Evolutionary conservation across 2,113 vertebrate species (phyloP).

Genomic region (Thomomys bottae): DNA sequence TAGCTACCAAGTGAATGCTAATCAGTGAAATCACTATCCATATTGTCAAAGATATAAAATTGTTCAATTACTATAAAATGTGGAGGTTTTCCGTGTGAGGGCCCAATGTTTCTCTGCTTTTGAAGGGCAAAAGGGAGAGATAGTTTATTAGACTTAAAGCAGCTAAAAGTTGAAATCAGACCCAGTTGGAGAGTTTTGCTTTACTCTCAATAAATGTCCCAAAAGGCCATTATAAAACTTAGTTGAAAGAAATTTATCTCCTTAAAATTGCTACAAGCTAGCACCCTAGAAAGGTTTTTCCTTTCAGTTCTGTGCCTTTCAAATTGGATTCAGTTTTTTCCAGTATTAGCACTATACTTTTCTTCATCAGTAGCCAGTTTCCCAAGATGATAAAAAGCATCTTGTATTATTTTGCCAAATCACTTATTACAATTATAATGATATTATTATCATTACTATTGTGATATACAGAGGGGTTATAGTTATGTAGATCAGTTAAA

Average conservation of each 20-base stretch:
- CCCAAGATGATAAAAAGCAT: not conserved
- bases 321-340: conserved; percentile 12
- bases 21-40: not conserved
- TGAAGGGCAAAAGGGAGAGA: not conserved
- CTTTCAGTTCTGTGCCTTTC: not conserved
- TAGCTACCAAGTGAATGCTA: not conserved
- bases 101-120: not conserved
- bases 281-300: not conserved
- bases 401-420: not conserved
- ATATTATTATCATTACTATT: not conserved
- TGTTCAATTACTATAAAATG: not conserved
- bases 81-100: not conserved
- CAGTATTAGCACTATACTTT: not conserved
- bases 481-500: no score
- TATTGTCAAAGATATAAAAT: not conserved
- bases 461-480: no score
- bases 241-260: not conserved
- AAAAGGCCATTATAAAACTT: not conserved
- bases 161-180: not conserved
- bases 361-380: not conserved
- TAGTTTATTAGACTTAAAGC: not conserved
- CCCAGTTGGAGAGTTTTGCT: not conserved
- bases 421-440: not conserved
- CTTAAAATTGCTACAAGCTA: not conserved
- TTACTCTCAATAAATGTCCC: not conserved